phyloP scores from a whole-genome alignment of 1,140 invertebrate genomes.

The Macrobrachium rosenbergii region DNA sequence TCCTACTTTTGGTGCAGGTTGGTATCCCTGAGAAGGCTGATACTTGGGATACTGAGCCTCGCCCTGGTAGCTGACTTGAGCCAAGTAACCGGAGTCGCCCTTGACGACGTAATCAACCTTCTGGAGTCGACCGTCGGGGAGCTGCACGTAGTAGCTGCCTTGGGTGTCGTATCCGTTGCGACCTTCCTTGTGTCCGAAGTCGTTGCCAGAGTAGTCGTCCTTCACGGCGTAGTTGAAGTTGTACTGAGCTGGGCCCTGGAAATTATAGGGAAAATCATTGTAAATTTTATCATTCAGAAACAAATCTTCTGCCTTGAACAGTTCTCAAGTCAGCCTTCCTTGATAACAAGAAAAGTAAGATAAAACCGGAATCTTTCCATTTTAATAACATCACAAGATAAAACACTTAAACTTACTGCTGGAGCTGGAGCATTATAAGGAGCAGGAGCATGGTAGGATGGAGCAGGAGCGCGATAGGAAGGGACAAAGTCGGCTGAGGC shows the following conservation, averaged over 20 bases:
- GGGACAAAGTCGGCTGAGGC: too few relatives aligned
- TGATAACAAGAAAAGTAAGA: too few relatives aligned
- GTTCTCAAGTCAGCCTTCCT: too few relatives aligned
- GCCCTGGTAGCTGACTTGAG: background rate
- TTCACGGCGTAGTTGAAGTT: constrained; percentile 9
- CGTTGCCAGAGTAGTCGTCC: background rate
- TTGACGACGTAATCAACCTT: background rate
- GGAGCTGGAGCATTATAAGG: too few relatives aligned
- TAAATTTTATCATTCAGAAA: background rate
- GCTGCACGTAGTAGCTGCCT: background rate
- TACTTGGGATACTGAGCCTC: constrained; percentile 3
- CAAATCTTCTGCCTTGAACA: too few relatives aligned
- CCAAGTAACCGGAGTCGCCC: constrained; percentile 5
- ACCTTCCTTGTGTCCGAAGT: background rate
- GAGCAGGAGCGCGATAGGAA: too few relatives aligned
- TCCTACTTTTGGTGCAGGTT: background rate
- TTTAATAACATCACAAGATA: too few relatives aligned
- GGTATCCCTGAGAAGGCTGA: background rate
- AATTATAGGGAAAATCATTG: background rate
- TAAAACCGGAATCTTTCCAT: too few relatives aligned
- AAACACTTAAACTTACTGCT: too few relatives aligned
- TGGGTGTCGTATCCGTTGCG: background rate
- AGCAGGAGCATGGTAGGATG: too few relatives aligned
- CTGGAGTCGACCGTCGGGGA: constrained; percentile 3
- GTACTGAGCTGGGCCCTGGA: background rate